Conservation (phyloP, 2,888 invertebrate species). For the Drosophila eohydei region DNA sequence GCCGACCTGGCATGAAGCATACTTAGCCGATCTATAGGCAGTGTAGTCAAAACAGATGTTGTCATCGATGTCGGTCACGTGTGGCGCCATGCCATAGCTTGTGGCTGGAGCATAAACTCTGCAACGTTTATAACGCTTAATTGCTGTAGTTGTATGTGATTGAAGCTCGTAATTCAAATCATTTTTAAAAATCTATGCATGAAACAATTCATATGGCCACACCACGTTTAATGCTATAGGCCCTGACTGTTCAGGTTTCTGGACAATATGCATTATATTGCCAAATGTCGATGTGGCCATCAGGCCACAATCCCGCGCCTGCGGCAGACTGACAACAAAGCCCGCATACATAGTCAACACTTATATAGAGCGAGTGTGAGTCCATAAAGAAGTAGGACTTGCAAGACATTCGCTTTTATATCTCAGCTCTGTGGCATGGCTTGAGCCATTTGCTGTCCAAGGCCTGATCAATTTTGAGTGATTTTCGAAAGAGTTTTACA, state of each 20-base stretch:
- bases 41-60: background rate
- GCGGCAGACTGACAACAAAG: background rate
- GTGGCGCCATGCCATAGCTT: background rate
- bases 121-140: background rate
- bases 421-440: no score
- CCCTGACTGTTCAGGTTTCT: constrained; percentile 1
- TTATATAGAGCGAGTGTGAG: background rate
- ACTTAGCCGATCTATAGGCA: background rate
- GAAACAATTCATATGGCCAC: background rate
- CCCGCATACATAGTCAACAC: background rate
- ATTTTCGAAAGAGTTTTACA: background rate
- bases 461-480: background rate
- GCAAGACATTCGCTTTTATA: background rate
- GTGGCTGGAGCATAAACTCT: background rate
- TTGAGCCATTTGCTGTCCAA: background rate
- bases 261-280: background rate
- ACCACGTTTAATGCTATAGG: background rate
- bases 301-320: background rate
- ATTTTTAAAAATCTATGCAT: background rate
- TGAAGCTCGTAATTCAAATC: background rate
- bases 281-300: constrained; percentile 1
- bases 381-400: background rate
- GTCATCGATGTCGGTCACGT: background rate
- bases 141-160: background rate
- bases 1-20: no score